Evolutionary conservation across 2,797 vertebrate species (phyloP), one percentile per base, ranked within the genome.

Genomic region (Halcyon chelicuti): DNA sequence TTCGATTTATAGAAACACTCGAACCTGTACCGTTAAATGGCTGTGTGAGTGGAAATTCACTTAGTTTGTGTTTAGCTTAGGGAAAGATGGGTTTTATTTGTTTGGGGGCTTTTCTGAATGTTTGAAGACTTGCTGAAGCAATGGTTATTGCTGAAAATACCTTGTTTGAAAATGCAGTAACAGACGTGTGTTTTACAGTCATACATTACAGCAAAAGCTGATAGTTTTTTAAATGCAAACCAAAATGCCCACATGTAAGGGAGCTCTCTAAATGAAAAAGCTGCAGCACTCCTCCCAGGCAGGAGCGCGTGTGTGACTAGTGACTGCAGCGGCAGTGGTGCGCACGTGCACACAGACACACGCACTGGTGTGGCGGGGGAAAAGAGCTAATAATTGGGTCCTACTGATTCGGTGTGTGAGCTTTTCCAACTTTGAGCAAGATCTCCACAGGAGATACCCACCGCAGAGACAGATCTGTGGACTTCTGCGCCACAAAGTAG

Each of bases 381-480:
- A 93, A 91, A 86, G 61, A 84, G 76, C 33, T 86, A 54, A 91
- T 96, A 97, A 97, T 96, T 95, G 85, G 90, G 90, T 95, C 93
- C 89, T 65, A 85, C 88, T 78, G 95, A 63, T 95, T 77, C 94
- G 80, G 87, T 31, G 39, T 86, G 47, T 86, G 93, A 94, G 88
- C 92, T 78, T 93, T 91, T 85, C 95, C 70, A 95, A 80, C 90
- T 86, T 81, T 85, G 71, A 95, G 94, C 92, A 94, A 77, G 88
- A 87, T 95, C 92, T 90, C 96, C 51, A 75, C 15, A 3, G 92
- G 95, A 86, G 75, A 72, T 42, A 72, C 76, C 87, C 65, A 93
- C 93, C 90, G 81, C 94, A 89, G 95, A 96, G 96, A 58, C 92
- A 96, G 95, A 97, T 97, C 94, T 95, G 88, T 97, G 94, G 92